Percentiles rank a stretch among this genome's conserved stretches.
Evolutionary conservation across 2,797 vertebrate genomes (phyloP).

Genomic region (Lacerta bilineata): DNA sequence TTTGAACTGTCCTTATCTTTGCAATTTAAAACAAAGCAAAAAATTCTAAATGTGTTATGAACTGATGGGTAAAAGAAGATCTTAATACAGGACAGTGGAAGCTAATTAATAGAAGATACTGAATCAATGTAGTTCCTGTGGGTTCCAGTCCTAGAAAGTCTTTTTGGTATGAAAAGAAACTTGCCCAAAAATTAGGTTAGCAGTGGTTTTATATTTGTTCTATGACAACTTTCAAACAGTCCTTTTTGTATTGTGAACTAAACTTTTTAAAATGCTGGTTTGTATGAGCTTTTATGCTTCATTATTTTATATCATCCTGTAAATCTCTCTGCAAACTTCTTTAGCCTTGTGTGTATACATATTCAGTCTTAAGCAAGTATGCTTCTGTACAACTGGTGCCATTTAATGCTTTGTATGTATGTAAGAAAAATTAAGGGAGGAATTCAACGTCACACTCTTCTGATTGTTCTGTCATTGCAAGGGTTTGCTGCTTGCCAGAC

Average conservation of each 20-base stretch:
- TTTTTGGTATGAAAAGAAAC: slow-evolving; percentile 18
- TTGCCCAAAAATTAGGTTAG: slow-evolving; percentile 15
- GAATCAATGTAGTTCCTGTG: background rate
- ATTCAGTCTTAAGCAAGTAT: slow-evolving; percentile 4
- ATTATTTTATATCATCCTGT: slow-evolving; percentile 31
- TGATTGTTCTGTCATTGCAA: too few relatives aligned
- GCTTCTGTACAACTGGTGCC: slow-evolving; percentile 19
- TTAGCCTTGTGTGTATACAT: background rate
- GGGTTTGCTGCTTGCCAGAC: slow-evolving; percentile 24
- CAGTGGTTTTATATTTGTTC: slow-evolving; percentile 8
- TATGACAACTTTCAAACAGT: slow-evolving; percentile 12
- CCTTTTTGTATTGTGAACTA: slow-evolving; percentile 44
- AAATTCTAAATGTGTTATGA: slow-evolving; percentile 46
- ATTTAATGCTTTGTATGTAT: slow-evolving; percentile 35
- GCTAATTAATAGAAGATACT: slow-evolving; percentile 14
- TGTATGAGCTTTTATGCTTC: slow-evolving; percentile 28
- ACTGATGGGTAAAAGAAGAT: slow-evolving; percentile 42
- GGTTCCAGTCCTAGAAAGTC: slow-evolving; percentile 13
- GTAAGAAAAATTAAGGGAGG: background rate
- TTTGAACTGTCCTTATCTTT: slow-evolving; percentile 28
- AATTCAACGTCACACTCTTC: too few relatives aligned
- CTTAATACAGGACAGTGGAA: slow-evolving; percentile 46
- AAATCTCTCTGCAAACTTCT: slow-evolving; percentile 9
- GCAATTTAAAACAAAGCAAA: slow-evolving; percentile 53
- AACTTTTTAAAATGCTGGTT: slow-evolving; percentile 39